phyloP scores from a whole-genome alignment of 1,140 invertebrate species.

The Drosophila equinoxialis region DNA sequence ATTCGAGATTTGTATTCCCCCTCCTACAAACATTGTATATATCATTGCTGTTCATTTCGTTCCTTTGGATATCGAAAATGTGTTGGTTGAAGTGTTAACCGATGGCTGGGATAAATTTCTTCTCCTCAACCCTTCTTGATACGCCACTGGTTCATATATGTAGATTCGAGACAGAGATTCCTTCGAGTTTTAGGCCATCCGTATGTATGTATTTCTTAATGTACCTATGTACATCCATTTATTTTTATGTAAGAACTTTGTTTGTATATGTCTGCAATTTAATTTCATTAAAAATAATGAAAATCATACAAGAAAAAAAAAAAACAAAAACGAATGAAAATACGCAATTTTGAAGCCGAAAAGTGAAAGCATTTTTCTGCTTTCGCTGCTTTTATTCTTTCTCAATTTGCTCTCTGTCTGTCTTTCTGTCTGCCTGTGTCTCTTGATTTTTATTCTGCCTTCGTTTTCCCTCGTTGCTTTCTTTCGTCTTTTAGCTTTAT shows the following conservation, averaged over 20 bases:
- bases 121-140: too few species aligned
- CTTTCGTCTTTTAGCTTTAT: constrained; percentile 22
- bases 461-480: neutral
- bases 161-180: too few species aligned
- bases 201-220: too few species aligned
- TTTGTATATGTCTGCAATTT: constrained; percentile 22
- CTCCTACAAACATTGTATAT: too few species aligned
- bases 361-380: constrained; percentile 38
- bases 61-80: too few species aligned
- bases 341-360: constrained; percentile 23
- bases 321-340: neutral
- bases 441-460: constrained; percentile 7
- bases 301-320: constrained; percentile 1
- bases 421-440: neutral
- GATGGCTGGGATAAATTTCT: too few species aligned
- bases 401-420: constrained; percentile 5
- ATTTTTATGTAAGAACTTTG: neutral
- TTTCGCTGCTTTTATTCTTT: constrained; percentile 4
- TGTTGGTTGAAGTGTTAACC: too few species aligned
- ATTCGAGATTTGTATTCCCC: too few species aligned
- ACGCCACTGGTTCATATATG: too few species aligned
- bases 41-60: too few species aligned
- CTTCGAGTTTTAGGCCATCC: too few species aligned
- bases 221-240: too few species aligned
- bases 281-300: constrained; percentile 37